Percentiles rank a stretch among this genome's conserved stretches.
Evolutionary conservation across 2,797 vertebrate genomes (phyloP).

Genomic region (Syngnathus acus): DNA sequence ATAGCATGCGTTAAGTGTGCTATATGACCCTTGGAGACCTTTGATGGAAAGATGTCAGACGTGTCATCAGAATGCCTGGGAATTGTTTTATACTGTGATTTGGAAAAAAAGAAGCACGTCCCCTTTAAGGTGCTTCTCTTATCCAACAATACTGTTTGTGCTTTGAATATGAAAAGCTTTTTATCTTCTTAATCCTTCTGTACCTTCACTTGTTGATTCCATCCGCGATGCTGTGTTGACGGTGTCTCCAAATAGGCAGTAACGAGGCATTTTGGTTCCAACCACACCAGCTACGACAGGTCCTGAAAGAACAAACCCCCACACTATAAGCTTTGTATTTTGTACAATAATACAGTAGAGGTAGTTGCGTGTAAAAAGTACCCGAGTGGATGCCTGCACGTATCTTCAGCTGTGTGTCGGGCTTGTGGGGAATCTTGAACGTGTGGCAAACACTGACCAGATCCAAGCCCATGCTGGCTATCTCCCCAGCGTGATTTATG

Average conservation of each 20-base stretch:
- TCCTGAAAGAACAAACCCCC: constrained; percentile 41
- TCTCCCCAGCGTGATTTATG: constrained; percentile 71
- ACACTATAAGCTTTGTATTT: no score
- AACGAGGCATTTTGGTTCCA: constrained; percentile 77
- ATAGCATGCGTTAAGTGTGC: neutral
- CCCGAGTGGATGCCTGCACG: constrained; percentile 73
- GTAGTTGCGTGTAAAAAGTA: constrained; percentile 21
- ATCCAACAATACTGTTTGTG: neutral
- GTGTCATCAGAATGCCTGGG: neutral
- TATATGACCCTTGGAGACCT: neutral
- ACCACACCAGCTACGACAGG: constrained; percentile 76
- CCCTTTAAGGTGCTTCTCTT: neutral
- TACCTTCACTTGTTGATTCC: constrained; percentile 79
- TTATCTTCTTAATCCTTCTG: constrained; percentile 6
- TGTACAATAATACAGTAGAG: neutral
- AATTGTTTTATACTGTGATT: neutral
- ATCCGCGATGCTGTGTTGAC: constrained; percentile 78
- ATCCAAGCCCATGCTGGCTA: constrained; percentile 74
- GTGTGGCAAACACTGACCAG: constrained; percentile 65
- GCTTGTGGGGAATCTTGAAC: constrained; percentile 76
- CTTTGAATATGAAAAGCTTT: neutral
- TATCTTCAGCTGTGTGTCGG: constrained; percentile 70
- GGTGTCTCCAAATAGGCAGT: constrained; percentile 77
- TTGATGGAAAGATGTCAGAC: neutral
- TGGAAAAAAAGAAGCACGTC: no score